Evolutionary conservation across 2,888 invertebrate species (phyloP).

Genomic region (Apeira syringaria): DNA sequence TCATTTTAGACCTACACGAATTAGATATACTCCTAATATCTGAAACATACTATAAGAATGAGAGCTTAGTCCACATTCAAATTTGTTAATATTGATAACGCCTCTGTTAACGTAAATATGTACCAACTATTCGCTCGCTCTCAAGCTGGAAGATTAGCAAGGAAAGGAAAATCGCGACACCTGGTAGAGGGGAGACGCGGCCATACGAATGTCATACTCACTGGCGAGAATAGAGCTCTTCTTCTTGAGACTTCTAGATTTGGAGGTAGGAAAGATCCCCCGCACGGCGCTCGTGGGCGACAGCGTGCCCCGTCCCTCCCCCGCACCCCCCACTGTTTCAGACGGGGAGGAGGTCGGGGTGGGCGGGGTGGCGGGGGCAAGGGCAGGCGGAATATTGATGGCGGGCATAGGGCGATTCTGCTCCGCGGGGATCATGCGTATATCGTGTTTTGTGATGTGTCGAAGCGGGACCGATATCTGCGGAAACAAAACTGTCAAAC

Average conservation of each 20-base stretch:
- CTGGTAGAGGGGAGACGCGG: too few species aligned
- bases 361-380: slow-evolving; percentile 25
- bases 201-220: slow-evolving; percentile 75
- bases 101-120: too few species aligned
- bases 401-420: slow-evolving; percentile 56
- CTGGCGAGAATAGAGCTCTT: slow-evolving; percentile 89
- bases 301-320: slow-evolving; percentile 33
- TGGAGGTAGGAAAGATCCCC: slow-evolving; percentile 83
- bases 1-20: too few species aligned
- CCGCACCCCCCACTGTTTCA: slow-evolving; percentile 26
- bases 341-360: slow-evolving; percentile 15
- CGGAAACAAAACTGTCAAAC: too few species aligned
- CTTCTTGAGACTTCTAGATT: slow-evolving; percentile 87
- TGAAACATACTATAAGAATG: too few species aligned
- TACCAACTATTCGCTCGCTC: too few species aligned
- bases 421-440: slow-evolving; percentile 54
- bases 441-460: slow-evolving; percentile 68
- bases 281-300: slow-evolving; percentile 79
- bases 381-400: slow-evolving; percentile 50
- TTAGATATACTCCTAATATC: too few species aligned
- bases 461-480: slow-evolving; percentile 62
- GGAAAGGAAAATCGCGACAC: too few species aligned
- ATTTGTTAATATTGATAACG: too few species aligned
- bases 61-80: too few species aligned
- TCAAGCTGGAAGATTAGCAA: too few species aligned